Evolutionary conservation across 2,113 vertebrate species (phyloP).

Genomic region (Nesogale talazaci): DNA sequence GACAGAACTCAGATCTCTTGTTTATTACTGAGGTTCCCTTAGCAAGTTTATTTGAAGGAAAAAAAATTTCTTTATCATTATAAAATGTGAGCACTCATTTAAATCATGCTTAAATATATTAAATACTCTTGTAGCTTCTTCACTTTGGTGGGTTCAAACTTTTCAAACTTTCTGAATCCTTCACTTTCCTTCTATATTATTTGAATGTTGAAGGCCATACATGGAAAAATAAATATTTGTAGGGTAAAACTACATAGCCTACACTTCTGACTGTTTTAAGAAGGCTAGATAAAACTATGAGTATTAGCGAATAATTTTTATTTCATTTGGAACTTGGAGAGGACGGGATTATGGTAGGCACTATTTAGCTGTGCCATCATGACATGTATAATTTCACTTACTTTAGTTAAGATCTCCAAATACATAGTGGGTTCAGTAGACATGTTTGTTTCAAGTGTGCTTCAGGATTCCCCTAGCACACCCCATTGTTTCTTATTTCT

Average conservation of each 20-base stretch:
- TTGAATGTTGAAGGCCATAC: background rate
- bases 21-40: background rate
- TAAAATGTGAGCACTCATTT: background rate
- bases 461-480: background rate
- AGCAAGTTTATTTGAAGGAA: background rate
- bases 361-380: background rate
- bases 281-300: background rate
- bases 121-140: background rate
- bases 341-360: background rate
- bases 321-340: slow-evolving; percentile 18
- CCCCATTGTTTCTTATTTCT: background rate
- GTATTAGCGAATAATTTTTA: background rate
- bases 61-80: no score
- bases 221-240: background rate
- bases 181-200: background rate
- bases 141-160: background rate
- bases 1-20: background rate
- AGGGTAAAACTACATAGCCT: background rate
- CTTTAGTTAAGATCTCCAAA: background rate
- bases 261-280: no score
- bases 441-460: background rate
- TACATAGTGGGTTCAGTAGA: background rate
- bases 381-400: rapidly evolving
- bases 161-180: slow-evolving; percentile 21
- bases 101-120: background rate